phyloP scores from a whole-genome alignment of 2,797 vertebrate genomes.

The Columba guinea region DNA sequence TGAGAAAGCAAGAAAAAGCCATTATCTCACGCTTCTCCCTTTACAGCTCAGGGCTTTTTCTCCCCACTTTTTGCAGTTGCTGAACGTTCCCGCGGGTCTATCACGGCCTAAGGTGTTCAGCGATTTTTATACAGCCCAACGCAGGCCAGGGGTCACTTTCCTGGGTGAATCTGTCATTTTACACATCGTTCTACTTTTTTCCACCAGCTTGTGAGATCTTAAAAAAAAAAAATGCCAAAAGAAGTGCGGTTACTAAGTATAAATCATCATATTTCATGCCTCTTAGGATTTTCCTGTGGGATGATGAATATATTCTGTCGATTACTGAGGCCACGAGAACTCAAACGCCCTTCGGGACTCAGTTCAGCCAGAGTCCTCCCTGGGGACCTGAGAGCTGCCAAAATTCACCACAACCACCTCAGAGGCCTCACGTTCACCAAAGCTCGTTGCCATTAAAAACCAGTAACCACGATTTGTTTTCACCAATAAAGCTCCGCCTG shows the following conservation, averaged over 20 bases:
- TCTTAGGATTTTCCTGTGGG: not conserved
- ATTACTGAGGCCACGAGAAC: not conserved
- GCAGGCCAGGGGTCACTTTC: not conserved
- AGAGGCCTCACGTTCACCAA: not conserved
- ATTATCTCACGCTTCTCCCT: not conserved
- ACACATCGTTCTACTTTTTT: fast-evolving
- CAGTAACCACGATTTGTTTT: not conserved
- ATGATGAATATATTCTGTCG: not conserved
- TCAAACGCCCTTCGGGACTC: not conserved
- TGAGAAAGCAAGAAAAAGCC: not conserved
- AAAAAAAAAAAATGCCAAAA: not conserved
- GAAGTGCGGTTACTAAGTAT: not conserved
- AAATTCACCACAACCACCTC: not conserved
- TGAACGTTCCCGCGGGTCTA: not conserved
- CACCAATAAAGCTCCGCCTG: not conserved
- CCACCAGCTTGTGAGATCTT: not conserved
- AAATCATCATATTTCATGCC: not conserved
- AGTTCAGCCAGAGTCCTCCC: not conserved
- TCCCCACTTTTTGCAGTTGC: not conserved
- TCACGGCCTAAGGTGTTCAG: not conserved
- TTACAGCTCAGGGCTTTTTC: not conserved
- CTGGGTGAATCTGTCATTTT: not conserved
- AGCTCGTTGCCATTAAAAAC: not conserved
- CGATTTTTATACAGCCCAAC: not conserved
- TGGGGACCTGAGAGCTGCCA: not conserved